Evolutionary conservation across 2,888 invertebrate species (phyloP).

Genomic region (Ichneumon xanthorius): DNA sequence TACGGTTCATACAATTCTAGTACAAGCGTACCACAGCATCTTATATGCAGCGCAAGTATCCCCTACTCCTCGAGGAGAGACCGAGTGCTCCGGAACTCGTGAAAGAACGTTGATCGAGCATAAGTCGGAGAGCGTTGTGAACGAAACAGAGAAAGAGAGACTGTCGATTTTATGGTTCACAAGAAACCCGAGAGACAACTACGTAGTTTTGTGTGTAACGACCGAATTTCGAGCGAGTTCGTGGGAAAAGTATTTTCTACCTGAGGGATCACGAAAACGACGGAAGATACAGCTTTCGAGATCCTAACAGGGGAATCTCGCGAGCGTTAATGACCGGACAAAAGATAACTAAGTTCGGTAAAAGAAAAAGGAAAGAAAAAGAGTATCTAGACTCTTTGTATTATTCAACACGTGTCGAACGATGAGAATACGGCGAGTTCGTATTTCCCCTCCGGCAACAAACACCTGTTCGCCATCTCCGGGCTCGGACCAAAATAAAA

Average conservation of each 20-base stretch:
- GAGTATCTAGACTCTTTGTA: background rate
- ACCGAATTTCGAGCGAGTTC: constrained; percentile 12
- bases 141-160: constrained; percentile 5
- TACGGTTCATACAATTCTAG: constrained; percentile 76
- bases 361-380: background rate
- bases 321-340: constrained; percentile 3
- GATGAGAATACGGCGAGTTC: background rate
- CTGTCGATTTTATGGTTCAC: constrained; percentile 11
- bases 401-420: constrained; percentile 5
- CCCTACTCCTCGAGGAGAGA: constrained; percentile 58
- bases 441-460: background rate
- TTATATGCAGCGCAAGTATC: constrained; percentile 72
- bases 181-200: background rate
- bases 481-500: background rate
- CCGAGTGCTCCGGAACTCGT: constrained; percentile 60
- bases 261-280: background rate
- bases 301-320: background rate
- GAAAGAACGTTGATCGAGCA: constrained; percentile 46
- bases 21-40: constrained; percentile 74
- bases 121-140: constrained; percentile 25
- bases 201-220: background rate
- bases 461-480: constrained; percentile 12
- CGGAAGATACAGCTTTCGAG: background rate
- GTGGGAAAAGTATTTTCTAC: constrained; percentile 22
- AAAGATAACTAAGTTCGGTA: background rate